Evolutionary conservation across 2,113 vertebrate species (phyloP).

Genomic region (Nothobranchius kuhntae): DNA sequence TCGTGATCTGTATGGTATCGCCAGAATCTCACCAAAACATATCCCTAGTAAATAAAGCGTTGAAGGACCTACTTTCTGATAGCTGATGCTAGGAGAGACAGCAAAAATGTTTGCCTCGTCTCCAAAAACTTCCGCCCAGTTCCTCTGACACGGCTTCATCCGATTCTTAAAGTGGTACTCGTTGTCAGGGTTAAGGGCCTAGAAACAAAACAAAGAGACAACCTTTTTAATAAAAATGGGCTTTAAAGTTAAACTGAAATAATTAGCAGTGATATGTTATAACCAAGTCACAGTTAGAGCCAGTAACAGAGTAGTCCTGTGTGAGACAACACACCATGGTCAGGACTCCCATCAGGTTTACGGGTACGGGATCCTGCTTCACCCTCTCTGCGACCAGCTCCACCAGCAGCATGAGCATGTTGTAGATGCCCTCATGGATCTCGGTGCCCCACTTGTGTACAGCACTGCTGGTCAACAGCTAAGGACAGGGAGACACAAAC

Average conservation of each 20-base stretch:
- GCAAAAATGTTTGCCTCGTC: constrained; percentile 93
- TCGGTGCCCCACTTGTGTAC: constrained; percentile 99
- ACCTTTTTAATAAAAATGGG: no score
- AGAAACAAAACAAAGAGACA: constrained; percentile 30
- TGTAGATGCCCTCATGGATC: constrained; percentile 99
- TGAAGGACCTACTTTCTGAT: constrained; percentile 85
- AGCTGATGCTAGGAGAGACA: constrained; percentile 88
- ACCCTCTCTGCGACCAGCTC: constrained; percentile 95
- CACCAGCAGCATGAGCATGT: constrained; percentile 98
- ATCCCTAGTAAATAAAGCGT: background rate
- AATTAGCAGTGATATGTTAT: no score
- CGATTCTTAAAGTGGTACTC: constrained; percentile 99
- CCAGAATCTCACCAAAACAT: no score
- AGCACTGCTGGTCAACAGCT: constrained; percentile 96
- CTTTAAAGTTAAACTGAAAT: no score
- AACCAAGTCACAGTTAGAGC: background rate
- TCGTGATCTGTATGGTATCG: no score
- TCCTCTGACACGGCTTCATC: constrained; percentile 96
- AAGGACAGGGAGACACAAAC: background rate
- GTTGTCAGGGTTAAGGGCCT: constrained; percentile 98
- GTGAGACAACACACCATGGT: constrained; percentile 85
- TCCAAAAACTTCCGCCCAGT: constrained; percentile 96
- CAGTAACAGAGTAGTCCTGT: no score
- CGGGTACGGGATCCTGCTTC: constrained; percentile 94
- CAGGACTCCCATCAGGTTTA: constrained; percentile 90